Conservation (phyloP, 2,797 vertebrate genomes). For the Danio aesculapii region DNA sequence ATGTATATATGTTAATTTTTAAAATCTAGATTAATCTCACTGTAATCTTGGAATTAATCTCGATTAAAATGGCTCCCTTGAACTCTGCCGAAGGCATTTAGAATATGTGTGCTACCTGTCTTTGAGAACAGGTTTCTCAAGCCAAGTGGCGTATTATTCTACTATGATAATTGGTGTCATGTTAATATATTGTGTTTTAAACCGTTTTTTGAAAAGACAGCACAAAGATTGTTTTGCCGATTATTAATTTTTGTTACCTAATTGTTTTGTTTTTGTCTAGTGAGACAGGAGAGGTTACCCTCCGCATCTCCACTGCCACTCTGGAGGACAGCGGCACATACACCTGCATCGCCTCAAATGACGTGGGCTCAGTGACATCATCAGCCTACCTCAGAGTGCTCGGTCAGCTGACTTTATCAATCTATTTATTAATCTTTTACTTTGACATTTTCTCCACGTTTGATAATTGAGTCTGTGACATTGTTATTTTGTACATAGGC, state of each 20-base stretch:
- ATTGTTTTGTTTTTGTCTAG: slow-evolving; percentile 69
- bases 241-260: neutral
- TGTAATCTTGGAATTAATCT: too few species aligned
- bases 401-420: slow-evolving; percentile 75
- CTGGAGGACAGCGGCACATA: slow-evolving; percentile 93
- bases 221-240: neutral
- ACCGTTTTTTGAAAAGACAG: neutral
- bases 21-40: too few species aligned
- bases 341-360: slow-evolving; percentile 91
- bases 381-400: slow-evolving; percentile 91
- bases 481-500: slow-evolving; percentile 71
- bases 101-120: too few species aligned
- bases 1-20: too few species aligned
- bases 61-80: too few species aligned
- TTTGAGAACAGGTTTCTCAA: too few species aligned
- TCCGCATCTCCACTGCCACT: slow-evolving; percentile 86
- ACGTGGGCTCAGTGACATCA: slow-evolving; percentile 88
- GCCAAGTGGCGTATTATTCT: too few species aligned
- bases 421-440: neutral
- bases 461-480: neutral
- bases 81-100: too few species aligned
- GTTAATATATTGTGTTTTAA: neutral
- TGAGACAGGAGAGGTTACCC: slow-evolving; percentile 90
- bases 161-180: too few species aligned
- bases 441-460: neutral